Percentiles rank a stretch among this genome's conserved stretches.
Evolutionary conservation across 2,797 vertebrate species (phyloP).

Genomic region (Sphenodon punctatus): DNA sequence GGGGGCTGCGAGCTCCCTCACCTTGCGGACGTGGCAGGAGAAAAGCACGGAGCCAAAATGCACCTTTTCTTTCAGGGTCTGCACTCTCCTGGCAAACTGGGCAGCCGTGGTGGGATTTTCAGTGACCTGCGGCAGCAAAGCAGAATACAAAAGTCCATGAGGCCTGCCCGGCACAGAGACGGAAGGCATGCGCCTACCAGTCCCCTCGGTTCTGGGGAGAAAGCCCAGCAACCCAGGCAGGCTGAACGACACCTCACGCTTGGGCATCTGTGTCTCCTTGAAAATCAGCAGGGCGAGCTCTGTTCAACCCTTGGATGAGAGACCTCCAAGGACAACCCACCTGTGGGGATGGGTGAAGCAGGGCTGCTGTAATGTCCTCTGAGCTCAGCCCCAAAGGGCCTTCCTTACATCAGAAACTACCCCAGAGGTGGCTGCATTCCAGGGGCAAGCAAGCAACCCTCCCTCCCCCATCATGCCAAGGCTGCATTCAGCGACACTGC

Average conservation of each 20-base stretch:
- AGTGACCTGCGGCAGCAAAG: slow-evolving; percentile 69
- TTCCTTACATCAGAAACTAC: too few relatives aligned
- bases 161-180: neutral
- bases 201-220: neutral
- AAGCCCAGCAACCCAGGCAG: neutral
- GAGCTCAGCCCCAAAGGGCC: neutral
- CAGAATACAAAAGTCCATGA: neutral
- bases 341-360: neutral
- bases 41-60: slow-evolving; percentile 84
- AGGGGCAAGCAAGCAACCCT: neutral
- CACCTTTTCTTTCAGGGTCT: slow-evolving; percentile 83
- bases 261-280: neutral
- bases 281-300: neutral
- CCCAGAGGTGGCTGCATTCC: neutral
- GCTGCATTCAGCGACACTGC: too few relatives aligned
- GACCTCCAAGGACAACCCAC: neutral
- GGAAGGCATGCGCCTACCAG: too few relatives aligned
- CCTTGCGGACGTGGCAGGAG: slow-evolving; percentile 89
- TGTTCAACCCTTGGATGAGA: neutral
- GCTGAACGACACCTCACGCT: too few relatives aligned
- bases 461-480: neutral
- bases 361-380: neutral
- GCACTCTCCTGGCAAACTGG: slow-evolving; percentile 77
- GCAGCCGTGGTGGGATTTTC: slow-evolving; percentile 81
- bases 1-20: slow-evolving; percentile 33